A percentile compares a stretch with the other conserved stretches of the same genome.
Evolutionary conservation across 2,113 vertebrate genomes (phyloP).

Genomic region (Beaufortia kweichowensis): DNA sequence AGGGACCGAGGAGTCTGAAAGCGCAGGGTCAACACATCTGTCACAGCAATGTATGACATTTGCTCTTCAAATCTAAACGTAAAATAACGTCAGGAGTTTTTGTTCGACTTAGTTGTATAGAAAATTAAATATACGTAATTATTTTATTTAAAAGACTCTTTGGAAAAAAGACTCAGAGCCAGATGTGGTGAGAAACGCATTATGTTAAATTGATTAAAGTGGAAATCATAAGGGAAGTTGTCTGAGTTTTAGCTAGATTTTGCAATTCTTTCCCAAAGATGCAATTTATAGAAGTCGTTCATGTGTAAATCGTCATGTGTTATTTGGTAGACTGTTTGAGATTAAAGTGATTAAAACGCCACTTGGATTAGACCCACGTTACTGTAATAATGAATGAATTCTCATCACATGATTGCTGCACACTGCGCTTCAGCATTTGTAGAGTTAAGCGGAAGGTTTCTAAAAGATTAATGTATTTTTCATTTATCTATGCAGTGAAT

Average conservation of each 20-base stretch:
- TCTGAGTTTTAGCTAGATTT: background rate
- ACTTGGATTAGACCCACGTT: conserved; percentile 1
- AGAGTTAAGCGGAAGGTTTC: background rate
- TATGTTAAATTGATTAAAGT: too few relatives aligned
- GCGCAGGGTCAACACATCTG: background rate
- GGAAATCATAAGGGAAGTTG: too few relatives aligned
- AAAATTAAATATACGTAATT: too few relatives aligned
- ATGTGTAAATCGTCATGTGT: background rate
- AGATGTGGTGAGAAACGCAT: too few relatives aligned
- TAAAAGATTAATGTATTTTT: conserved; percentile 24
- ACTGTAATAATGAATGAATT: conserved; percentile 17
- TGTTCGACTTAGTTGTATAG: background rate
- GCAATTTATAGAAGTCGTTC: background rate
- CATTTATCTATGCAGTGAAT: background rate
- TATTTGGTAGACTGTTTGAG: background rate
- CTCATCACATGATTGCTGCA: background rate
- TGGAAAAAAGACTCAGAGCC: too few relatives aligned
- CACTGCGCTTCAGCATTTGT: background rate
- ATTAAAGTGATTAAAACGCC: background rate
- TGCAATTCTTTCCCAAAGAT: background rate
- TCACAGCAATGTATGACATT: too few relatives aligned
- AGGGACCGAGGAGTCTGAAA: background rate
- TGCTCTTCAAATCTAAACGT: background rate
- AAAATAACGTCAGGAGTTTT: background rate
- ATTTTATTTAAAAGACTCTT: too few relatives aligned